Evolutionary conservation across 2,113 vertebrate genomes (phyloP).

Genomic region (Phalacrocorax carbo): DNA sequence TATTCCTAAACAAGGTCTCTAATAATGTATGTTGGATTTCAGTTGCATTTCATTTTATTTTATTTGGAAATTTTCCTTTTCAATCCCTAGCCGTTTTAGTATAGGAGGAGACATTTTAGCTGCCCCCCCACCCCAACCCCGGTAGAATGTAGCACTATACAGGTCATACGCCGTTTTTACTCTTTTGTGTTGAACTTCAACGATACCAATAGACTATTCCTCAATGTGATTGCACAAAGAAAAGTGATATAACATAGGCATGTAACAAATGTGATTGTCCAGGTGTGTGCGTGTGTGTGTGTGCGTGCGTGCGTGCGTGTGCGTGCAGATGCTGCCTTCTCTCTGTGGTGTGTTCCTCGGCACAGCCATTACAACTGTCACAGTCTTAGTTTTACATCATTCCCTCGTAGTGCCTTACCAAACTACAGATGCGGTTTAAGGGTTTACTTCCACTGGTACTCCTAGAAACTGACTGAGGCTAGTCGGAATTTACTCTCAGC

Average conservation of each 20-base stretch:
- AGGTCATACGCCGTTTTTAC: constrained; percentile 72
- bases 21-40: constrained; percentile 62
- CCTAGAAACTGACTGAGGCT: constrained; percentile 78
- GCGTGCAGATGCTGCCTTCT: constrained; percentile 77
- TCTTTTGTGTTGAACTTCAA: constrained; percentile 77
- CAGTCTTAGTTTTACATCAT: constrained; percentile 86
- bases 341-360: constrained; percentile 79
- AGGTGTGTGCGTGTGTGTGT: constrained; percentile 50
- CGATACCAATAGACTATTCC: constrained; percentile 89
- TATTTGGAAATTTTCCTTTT: constrained; percentile 19
- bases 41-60: constrained; percentile 8
- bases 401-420: constrained; percentile 99
- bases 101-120: constrained; percentile 74
- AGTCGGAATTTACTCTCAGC: constrained; percentile 67
- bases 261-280: constrained; percentile 88
- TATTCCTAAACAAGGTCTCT: constrained; percentile 61
- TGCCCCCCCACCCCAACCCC: constrained; percentile 73
- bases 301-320: constrained; percentile 27
- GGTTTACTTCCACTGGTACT: constrained; percentile 85
- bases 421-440: constrained; percentile 82
- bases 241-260: constrained; percentile 87
- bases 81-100: constrained; percentile 39
- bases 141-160: constrained; percentile 89
- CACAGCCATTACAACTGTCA: constrained; percentile 76
- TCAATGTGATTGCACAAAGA: constrained; percentile 92